Base-by-base conservation (phyloP, 2,113 vertebrate genomes). In the Sylvilagus bachmani region DNA sequence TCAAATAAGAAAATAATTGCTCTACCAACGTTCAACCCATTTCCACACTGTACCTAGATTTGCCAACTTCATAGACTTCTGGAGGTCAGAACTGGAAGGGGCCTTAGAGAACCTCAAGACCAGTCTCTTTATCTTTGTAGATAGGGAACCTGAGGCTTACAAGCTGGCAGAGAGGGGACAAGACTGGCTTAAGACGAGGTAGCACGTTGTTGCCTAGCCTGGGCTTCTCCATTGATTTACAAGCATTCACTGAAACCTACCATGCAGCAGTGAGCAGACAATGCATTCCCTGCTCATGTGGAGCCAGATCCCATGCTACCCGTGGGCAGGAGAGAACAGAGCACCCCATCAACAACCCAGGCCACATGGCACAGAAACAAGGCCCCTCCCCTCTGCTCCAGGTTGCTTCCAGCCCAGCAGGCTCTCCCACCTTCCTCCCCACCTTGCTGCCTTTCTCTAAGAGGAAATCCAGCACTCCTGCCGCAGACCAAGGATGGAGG, bases 1-100 rank as follows among this genome's bases (percentile, higher is more conserved):
- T 82, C 89, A 81, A 78, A 80, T 69, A 61, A 84, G 36, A 38
- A 90, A 81, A 53, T 38, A 66, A 64, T 67, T 75, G 11, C 21
- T 83, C 64, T 66, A 5, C 67, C 19, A n/a, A 29, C 13, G 9
- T 2, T 71, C 88, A 53, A 44, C 4, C 24, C 38, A 71, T n/a
- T 80, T 84, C 74, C 29, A 91, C 49, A 31, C 31, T 73, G 44
- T 16, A 31, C 61, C 2, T 3, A 91, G 24, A 69, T 33, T 11
- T 73, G 14, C 49, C 82, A 85, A 21, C 21, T 58, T 79, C 21
- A 55, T 16, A 58, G 51, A 44, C 33, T 77, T 71, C 61, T 77
- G 33, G 53, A 67, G 38, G 14, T 66, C 70, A 88, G 19, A 66
- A n/a, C 12, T 77, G 0, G n/a, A 33, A 69, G 25, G 33, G 10